Conservation (phyloP, 2,797 vertebrate genomes). For the Leptatherina wallacei region DNA sequence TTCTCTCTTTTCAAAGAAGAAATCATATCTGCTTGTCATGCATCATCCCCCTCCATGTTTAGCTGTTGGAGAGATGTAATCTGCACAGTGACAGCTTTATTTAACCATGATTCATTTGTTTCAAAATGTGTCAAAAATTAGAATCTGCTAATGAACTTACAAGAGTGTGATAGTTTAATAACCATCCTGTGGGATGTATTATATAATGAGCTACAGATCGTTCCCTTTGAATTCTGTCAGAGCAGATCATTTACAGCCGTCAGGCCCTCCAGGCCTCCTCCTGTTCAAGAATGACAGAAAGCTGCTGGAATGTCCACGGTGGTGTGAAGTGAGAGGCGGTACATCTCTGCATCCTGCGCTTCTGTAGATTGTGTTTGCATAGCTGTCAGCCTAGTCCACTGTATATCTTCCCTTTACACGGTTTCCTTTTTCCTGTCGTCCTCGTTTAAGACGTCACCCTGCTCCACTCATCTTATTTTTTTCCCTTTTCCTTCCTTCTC, state of each 20-base stretch:
- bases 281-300: conserved; percentile 51
- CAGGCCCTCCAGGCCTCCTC: conserved; percentile 9
- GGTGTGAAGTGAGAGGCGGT: conserved; percentile 67
- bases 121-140: too few species aligned
- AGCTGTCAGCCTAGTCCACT: conserved; percentile 35
- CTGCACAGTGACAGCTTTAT: neutral
- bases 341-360: conserved; percentile 9
- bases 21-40: neutral
- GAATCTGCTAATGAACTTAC: neutral
- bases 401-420: conserved; percentile 64
- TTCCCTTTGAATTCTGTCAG: neutral
- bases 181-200: neutral
- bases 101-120: neutral
- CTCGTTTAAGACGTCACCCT: conserved; percentile 22
- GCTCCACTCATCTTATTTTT: conserved; percentile 19
- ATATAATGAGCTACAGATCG: neutral
- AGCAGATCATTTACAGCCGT: conserved; percentile 26
- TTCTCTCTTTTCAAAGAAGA: neutral
- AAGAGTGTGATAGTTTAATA: neutral
- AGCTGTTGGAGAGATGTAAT: neutral
- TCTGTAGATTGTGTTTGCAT: conserved; percentile 41
- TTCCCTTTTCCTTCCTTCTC: conserved; percentile 44
- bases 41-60: neutral
- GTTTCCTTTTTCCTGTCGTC: conserved; percentile 71
- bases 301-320: conserved; percentile 71